Evolutionary conservation across 1,140 invertebrate genomes (phyloP), one percentile per base, ranked within the genome.

Genomic region (Subanguina moxae): DNA sequence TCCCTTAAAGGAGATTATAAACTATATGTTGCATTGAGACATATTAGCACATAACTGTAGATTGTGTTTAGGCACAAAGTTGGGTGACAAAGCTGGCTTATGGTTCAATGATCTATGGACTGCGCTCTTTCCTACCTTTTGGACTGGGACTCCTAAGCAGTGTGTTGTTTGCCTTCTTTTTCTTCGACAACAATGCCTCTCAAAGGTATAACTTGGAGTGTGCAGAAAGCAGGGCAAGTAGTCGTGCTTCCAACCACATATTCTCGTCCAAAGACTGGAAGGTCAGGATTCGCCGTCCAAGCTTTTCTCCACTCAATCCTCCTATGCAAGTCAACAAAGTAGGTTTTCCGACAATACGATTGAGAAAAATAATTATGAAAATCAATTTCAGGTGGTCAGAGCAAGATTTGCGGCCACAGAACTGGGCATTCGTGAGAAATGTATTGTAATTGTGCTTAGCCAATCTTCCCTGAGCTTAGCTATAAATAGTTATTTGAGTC

Each of bases 401-500:
- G 65, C 80, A n/a, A 68, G 80, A 27, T 82, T 82, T 63, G 80
- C 80, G 5, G 80, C 78, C n/a, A 74, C 80, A 25, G 80, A 82
- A 70, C 63, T 82, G 38, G 80, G 80, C 38, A 82, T 76, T 59
- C 78, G 79, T 8, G 78, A 80, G 27, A 69, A 73, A 43, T 17
- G 82, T 1, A 70, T 82, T 42, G 74, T 83, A 11, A 45, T 80
- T 19, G 62, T 82, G n/a, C 62, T 82, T 28, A 70, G 70, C n/a
- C 75, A 79, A 43, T 75, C 78, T 9, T 46, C 78, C 3, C 59
- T 79, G 17, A 65, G 72, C 59, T 38, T 77, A 13, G 72, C 79
- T 9, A 28, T 80, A 21, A 80, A 77, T 62, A 30, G 75, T 25
- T 67, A 76, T 1, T 74, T 82, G n/a, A 72, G 70, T 21, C 43